A percentile compares a stretch with the other conserved stretches of the same genome.
These are phyloP conservation scores for Clarias laeviceps DNA, from an alignment of 2,797 vertebrate species.

Conservation along the genomic window DNA sequence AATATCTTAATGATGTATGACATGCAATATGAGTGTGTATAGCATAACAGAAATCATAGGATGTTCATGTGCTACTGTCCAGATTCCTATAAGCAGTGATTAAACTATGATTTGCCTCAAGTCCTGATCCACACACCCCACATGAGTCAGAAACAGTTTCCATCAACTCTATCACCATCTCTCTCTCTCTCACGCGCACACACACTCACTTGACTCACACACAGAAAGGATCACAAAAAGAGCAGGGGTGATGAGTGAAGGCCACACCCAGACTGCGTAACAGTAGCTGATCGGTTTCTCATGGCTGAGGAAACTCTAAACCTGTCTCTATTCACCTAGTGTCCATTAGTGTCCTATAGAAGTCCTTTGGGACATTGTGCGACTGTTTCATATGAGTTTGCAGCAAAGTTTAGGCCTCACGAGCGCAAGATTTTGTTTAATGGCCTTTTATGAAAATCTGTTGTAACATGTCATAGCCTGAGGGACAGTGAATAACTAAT, in stretches of 20 bases:
- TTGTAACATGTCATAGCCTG: not conserved
- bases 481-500: not conserved
- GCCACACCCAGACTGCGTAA: slow-evolving; percentile 75
- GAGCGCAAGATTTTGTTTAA: not conserved
- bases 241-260: slow-evolving; percentile 57
- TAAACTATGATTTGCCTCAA: not conserved
- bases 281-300: slow-evolving; percentile 73
- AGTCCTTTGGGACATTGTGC: slow-evolving; percentile 44
- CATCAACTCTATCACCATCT: not conserved
- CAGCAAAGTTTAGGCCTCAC: slow-evolving; percentile 20
- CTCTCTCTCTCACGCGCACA: not conserved
- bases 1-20: not conserved
- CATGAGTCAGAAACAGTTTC: slow-evolving; percentile 28
- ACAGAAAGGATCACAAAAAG: slow-evolving; percentile 38
- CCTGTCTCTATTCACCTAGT: slow-evolving; percentile 50
- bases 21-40: not conserved
- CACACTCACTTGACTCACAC: slow-evolving; percentile 28
- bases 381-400: slow-evolving; percentile 25
- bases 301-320: slow-evolving; percentile 54
- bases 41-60: not conserved
- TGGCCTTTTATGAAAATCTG: not conserved
- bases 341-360: slow-evolving; percentile 30
- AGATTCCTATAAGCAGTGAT: slow-evolving; percentile 10
- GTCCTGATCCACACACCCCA: slow-evolving; percentile 4
- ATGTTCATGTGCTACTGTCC: not conserved